Evolutionary conservation across 2,797 vertebrate genomes (phyloP).

Genomic region (Melopsittacus undulatus): DNA sequence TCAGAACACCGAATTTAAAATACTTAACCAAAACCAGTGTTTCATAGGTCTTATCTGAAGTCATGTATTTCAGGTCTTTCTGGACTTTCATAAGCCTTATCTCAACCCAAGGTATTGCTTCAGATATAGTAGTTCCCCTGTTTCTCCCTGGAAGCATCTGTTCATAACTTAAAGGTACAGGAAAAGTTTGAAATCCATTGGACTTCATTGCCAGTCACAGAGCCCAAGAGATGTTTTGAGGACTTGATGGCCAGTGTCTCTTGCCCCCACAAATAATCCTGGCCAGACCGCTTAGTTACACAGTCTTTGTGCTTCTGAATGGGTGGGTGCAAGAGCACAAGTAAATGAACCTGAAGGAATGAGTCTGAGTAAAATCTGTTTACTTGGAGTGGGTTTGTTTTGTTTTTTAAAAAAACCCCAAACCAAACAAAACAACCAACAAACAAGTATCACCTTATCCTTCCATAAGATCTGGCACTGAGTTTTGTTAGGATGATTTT

Average conservation of each 20-base stretch:
- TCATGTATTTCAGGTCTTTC: neutral
- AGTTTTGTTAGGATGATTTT: neutral
- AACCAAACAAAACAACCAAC: neutral
- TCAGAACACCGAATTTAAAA: neutral
- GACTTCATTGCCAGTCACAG: neutral
- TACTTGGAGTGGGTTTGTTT: neutral
- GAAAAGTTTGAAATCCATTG: neutral
- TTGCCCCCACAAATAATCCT: neutral
- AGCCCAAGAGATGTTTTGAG: neutral
- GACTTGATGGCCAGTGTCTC: neutral
- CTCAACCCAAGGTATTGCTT: neutral
- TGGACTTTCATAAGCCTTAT: neutral
- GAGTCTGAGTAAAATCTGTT: neutral
- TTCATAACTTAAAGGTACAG: neutral
- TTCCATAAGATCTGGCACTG: neutral
- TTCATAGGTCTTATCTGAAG: neutral
- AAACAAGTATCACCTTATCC: neutral
- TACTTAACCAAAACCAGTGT: neutral
- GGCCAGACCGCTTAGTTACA: neutral
- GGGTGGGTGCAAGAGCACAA: neutral
- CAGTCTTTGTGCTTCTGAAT: neutral
- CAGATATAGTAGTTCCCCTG: neutral
- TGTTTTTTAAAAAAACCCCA: neutral
- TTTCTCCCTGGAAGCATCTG: neutral
- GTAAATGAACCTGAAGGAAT: neutral